Base-by-base conservation (phyloP, 2,888 invertebrate species). In the Eucriotettix oculatus region DNA sequence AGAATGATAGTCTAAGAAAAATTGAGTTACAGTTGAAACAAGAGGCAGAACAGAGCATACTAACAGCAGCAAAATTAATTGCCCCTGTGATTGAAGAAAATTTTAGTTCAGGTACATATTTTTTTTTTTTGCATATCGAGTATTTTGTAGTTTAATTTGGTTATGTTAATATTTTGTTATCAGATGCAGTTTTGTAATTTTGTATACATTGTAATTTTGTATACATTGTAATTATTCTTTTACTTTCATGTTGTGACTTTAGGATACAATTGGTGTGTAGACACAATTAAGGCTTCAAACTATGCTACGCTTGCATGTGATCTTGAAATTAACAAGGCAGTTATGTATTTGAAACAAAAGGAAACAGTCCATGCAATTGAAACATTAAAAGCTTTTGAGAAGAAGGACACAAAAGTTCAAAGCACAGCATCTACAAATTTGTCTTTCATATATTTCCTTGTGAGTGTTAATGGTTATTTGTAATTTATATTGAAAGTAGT, bases 311-410 rank as follows among this genome's bases (percentile, higher is more conserved):
- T 92, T 65, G 93, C 90, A 54, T 87, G 85, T 67, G 96, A 89
- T 76, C 75, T 95, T 65, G 94, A 95, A 75, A 86, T 94, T 64
- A 92, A 90, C 73, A 93, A 93, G 73, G 91, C 91, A 0, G 83
- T 91, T 64, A 89, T 89, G 71, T 88, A 84, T 71, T 75, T 93
- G 57, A 86, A 88, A 62, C 87, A 90, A 71, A 84, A 87, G 64
- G 87, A 92, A 70, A 80, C 91, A 58, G 77, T 76, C 57, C 79
- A 87, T 73, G 92, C 93, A 0, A 84, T 90, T 58, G 90, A 90
- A 65, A 88, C 90, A 0, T 74, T 94, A 58, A 88, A 89, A 71
- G 84, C 85, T 63, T 91, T 92, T 70, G 90, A 92, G 71, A 90
- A 88, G 70, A 87, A 89, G 66, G 89, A 89, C 59, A 83, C 84